Conservation (phyloP, 2,797 vertebrate genomes). For the Eupleurogrammus muticus region DNA sequence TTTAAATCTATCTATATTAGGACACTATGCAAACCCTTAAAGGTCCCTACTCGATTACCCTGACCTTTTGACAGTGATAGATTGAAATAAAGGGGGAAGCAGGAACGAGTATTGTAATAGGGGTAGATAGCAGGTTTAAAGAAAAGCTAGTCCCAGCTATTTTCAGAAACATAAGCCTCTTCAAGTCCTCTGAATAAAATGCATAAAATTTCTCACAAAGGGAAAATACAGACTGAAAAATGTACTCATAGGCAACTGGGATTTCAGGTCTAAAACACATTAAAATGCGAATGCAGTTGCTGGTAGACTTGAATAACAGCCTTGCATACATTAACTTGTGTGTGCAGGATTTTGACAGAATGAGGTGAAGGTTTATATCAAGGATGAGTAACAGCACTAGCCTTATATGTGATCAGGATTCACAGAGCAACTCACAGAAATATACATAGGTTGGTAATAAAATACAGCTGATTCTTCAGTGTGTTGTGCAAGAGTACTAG, state of each 20-base stretch:
- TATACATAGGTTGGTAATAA: background rate
- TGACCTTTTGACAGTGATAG: constrained; percentile 32
- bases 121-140: constrained; percentile 63
- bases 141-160: constrained; percentile 70
- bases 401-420: background rate
- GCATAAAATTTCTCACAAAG: constrained; percentile 69
- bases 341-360: constrained; percentile 32
- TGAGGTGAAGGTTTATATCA: constrained; percentile 28
- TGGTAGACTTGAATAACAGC: constrained; percentile 16
- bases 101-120: constrained; percentile 29
- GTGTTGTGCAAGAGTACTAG: background rate
- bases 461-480: background rate
- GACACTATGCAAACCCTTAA: background rate
- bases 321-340: constrained; percentile 1
- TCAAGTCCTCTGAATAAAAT: constrained; percentile 56
- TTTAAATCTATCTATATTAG: background rate
- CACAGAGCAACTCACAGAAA: background rate
- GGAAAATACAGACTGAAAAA: constrained; percentile 45
- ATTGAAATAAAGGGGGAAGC: constrained; percentile 35
- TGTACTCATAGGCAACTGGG: constrained; percentile 44
- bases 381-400: constrained; percentile 24
- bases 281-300: constrained; percentile 52
- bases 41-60: constrained; percentile 32
- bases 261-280: constrained; percentile 46
- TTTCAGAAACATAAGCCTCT: constrained; percentile 74